Conservation (phyloP, 2,113 vertebrate genomes). For the Entosphenus tridentatus region DNA sequence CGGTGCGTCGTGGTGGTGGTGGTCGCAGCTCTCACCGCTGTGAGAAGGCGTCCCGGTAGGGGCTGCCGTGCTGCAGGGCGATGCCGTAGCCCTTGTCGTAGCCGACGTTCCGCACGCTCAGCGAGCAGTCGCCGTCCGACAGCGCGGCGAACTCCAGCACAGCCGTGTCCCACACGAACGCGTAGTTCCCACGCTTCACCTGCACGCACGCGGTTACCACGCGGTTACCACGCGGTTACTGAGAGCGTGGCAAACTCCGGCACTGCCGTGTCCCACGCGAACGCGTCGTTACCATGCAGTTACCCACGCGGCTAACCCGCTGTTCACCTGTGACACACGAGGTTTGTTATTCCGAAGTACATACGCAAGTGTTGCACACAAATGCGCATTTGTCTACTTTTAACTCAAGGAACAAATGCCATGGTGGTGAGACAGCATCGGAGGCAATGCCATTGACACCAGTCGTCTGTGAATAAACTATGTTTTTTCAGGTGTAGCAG, state of each 20-base stretch:
- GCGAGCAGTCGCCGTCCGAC: conserved; percentile 80
- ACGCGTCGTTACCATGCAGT: conserved; percentile 72
- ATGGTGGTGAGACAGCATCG: no score
- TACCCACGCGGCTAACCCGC: neutral
- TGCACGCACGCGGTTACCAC: conserved; percentile 15
- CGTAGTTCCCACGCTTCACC: conserved; percentile 82
- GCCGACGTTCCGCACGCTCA: conserved; percentile 50
- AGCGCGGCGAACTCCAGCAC: conserved; percentile 86
- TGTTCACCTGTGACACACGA: no score
- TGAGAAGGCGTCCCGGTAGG: conserved; percentile 84
- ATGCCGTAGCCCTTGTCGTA: conserved; percentile 85
- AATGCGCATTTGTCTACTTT: no score
- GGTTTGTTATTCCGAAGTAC: no score
- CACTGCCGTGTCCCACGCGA: conserved; percentile 86
- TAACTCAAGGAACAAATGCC: no score
- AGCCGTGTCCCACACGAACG: conserved; percentile 85
- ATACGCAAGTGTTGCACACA: no score
- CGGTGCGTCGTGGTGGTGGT: neutral
- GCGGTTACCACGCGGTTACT: conserved; percentile 34
- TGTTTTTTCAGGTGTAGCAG: no score
- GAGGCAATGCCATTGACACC: no score
- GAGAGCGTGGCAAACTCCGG: conserved; percentile 85
- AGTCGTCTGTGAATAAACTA: no score
- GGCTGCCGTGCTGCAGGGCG: conserved; percentile 84
- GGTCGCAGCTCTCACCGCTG: conserved; percentile 39